Evolutionary conservation across 2,113 vertebrate species (phyloP).

Genomic region (Chascanopsetta lugubris): DNA sequence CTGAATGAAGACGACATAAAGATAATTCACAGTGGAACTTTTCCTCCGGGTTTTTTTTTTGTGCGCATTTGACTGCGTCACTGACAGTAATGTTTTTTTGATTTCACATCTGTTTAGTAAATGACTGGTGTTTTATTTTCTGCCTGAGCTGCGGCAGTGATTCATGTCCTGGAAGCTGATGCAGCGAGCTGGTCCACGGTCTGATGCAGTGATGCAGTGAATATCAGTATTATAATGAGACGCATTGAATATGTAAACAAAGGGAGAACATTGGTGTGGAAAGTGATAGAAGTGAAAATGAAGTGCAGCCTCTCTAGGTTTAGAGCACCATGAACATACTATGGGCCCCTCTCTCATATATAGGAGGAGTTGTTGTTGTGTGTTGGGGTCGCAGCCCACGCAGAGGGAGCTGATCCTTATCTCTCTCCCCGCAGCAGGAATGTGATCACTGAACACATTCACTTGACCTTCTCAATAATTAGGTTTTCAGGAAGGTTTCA

Average conservation of each 20-base stretch:
- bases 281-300: slow-evolving; percentile 29
- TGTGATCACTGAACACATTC: too few species aligned
- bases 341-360: slow-evolving; percentile 51
- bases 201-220: slow-evolving; percentile 49
- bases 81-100: slow-evolving; percentile 6
- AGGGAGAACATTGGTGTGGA: slow-evolving; percentile 38
- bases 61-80: slow-evolving; percentile 27
- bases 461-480: too few species aligned
- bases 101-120: slow-evolving; percentile 51
- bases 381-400: background rate
- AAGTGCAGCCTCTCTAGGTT: too few species aligned
- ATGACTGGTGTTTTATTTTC: background rate
- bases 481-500: too few species aligned
- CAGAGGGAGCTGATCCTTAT: background rate
- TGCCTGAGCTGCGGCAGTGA: slow-evolving; percentile 6
- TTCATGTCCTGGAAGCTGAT: slow-evolving; percentile 34
- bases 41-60: slow-evolving; percentile 17
- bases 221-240: slow-evolving; percentile 46
- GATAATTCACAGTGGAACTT: slow-evolving; percentile 9
- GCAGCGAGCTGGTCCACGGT: slow-evolving; percentile 39
- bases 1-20: slow-evolving; percentile 6
- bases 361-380: background rate
- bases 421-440: too few species aligned
- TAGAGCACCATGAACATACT: too few species aligned
- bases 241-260: slow-evolving; percentile 23